Evolutionary conservation across 2,888 invertebrate species (phyloP), one percentile per base, ranked within the genome.

Genomic region (Embidobia sp.): DNA sequence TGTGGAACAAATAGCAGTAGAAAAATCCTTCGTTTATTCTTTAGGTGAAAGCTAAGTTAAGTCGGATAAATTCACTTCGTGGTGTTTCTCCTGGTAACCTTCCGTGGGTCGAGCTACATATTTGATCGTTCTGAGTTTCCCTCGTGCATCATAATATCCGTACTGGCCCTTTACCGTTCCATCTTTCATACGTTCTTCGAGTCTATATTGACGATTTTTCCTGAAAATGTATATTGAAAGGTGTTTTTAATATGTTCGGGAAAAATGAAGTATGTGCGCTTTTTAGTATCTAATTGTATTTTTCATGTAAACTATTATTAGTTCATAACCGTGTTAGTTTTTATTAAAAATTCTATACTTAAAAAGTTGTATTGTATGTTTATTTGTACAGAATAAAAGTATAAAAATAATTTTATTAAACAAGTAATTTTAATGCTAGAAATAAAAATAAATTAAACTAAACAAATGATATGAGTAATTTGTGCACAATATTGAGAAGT

Each of bases 91-190:
- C 67, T 93, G 92, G 89, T 94, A 96, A 2, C 95, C 95, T 55
- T 91, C 91, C 69, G 93, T 89, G 0, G 95, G 95, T 83, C 93
- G 92, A 0, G 95, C 93, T 80, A 93, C 91, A 85, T 96, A 96
- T 89, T 94, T 94, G 75, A 95, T 93, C 16, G 95, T 92, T 79
- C 94, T 93, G 31, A 95, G 90, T 90, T 95, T 95, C 10, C 96
- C 96, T 79, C 91, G 90, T 74, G 93, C 93, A 88, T 95, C 95
- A 86, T 94, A 92, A 88, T 94, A 96, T 35, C 96, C 96, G 85
- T 95, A 96, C 85, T 95, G 94, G 2, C 96, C 96, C 81, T 93
- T 93, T 37, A 96, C 94, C 72, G 93, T 91, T 3, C 96, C 96
- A 63, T 94, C 92, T 78, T 93, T 93, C 88, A 95, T 93, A 55